These are phyloP conservation scores for Acholoe squamosa DNA, from an alignment of 2,888 invertebrate genomes.

Conservation along the genomic window DNA sequence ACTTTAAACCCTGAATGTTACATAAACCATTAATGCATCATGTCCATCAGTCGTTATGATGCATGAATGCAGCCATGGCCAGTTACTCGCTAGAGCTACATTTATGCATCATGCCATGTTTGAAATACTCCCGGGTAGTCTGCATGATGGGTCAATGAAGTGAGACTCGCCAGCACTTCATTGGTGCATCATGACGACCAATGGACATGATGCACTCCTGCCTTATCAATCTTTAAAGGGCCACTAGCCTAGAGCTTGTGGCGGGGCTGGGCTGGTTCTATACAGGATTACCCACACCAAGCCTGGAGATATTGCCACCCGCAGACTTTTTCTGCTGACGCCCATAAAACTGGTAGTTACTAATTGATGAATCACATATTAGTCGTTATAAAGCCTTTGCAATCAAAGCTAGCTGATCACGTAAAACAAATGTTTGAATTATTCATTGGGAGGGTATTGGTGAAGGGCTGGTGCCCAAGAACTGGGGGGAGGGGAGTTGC, in stretches of 20 bases:
- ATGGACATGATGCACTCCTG: too few relatives aligned
- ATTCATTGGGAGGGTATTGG: neutral
- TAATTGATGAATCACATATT: constrained; percentile 41
- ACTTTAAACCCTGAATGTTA: too few relatives aligned
- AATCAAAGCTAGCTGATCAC: constrained; percentile 17
- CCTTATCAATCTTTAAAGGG: too few relatives aligned
- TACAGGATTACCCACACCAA: neutral
- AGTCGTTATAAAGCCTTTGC: constrained; percentile 41
- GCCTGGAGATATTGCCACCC: constrained; percentile 29
- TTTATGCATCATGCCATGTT: too few relatives aligned
- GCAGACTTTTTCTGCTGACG: neutral
- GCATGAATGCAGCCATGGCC: too few relatives aligned
- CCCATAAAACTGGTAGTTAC: neutral
- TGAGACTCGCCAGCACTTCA: too few relatives aligned
- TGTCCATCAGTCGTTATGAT: too few relatives aligned
- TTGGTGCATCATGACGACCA: too few relatives aligned
- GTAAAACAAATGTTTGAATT: constrained; percentile 11
- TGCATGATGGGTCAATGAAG: too few relatives aligned
- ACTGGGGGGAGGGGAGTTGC: neutral
- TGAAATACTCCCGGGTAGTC: too few relatives aligned
- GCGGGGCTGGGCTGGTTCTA: neutral
- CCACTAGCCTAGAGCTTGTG: neutral
- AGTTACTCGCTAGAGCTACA: too few relatives aligned
- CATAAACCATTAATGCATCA: too few relatives aligned
- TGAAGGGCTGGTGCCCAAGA: neutral